Percentiles rank a stretch among this genome's conserved stretches.
Evolutionary conservation across 2,888 invertebrate genomes (phyloP).

Genomic region (Meteorus cinctellus): DNA sequence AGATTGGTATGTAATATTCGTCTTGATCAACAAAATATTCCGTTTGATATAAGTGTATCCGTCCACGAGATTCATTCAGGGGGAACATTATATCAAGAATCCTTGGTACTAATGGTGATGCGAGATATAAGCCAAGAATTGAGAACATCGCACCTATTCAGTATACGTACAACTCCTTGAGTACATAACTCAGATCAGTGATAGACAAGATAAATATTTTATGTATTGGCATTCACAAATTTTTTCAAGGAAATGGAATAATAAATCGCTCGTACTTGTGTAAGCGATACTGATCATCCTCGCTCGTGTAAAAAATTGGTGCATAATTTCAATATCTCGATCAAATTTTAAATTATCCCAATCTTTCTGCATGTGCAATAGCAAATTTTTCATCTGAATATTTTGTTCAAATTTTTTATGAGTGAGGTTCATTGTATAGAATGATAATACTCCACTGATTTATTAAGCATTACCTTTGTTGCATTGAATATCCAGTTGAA

Average conservation of each 20-base stretch:
- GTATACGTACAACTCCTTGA: neutral
- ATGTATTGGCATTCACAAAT: neutral
- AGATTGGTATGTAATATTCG: conserved; percentile 34
- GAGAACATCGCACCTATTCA: conserved; percentile 45
- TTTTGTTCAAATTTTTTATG: neutral
- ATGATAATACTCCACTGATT: neutral
- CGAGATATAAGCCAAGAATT: conserved; percentile 38
- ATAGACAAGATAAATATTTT: neutral
- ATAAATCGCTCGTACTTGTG: conserved; percentile 38
- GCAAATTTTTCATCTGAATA: conserved; percentile 39
- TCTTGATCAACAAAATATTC: conserved; percentile 33
- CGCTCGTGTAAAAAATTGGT: conserved; percentile 33
- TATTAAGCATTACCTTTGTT: conserved; percentile 40
- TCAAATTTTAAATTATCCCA: conserved; percentile 31
- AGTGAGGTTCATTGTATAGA: neutral
- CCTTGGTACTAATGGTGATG: conserved; percentile 41
- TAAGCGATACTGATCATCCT: conserved; percentile 29
- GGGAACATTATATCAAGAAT: conserved; percentile 44
- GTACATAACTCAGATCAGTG: neutral
- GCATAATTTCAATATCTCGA: conserved; percentile 34
- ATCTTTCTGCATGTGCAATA: conserved; percentile 42
- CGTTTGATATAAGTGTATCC: conserved; percentile 27
- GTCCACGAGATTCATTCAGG: conserved; percentile 43
- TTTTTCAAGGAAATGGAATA: neutral
- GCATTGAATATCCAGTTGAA: conserved; percentile 42